Percentiles rank a stretch among this genome's conserved stretches.
These are phyloP conservation scores for Amia ocellicauda DNA, from an alignment of 2,113 vertebrate species.

Conservation along the genomic window DNA sequence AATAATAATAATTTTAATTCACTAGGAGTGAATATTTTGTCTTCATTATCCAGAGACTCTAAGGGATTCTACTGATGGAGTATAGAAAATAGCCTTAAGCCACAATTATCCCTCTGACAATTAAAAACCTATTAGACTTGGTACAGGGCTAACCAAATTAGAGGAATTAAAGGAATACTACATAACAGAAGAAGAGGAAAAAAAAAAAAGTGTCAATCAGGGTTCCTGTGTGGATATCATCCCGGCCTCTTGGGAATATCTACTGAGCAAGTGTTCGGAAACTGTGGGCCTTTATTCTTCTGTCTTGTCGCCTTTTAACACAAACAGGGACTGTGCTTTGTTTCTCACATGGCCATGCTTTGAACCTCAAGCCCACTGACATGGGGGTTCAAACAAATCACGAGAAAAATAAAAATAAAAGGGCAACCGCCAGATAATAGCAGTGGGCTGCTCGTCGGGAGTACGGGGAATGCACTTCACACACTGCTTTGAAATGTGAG, in stretches of 20 bases:
- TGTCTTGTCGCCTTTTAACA: no score
- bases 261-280: no score
- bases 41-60: slow-evolving; percentile 8
- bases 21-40: background rate
- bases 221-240: no score
- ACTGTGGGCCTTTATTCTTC: no score
- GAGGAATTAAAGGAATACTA: background rate
- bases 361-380: no score
- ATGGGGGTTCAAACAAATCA: background rate
- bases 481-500: slow-evolving; percentile 9
- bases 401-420: background rate
- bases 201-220: no score
- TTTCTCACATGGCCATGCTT: no score
- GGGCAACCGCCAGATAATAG: no score
- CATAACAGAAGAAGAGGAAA: background rate
- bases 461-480: no score
- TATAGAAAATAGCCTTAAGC: slow-evolving; percentile 9
- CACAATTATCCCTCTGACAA: slow-evolving; percentile 36
- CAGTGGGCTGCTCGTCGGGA: no score
- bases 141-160: background rate
- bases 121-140: slow-evolving; percentile 9
- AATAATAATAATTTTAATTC: background rate
- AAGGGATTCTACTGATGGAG: background rate
- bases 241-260: no score
- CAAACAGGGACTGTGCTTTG: no score